Conservation (phyloP, 2,888 invertebrate species). For the Mantis religiosa region DNA sequence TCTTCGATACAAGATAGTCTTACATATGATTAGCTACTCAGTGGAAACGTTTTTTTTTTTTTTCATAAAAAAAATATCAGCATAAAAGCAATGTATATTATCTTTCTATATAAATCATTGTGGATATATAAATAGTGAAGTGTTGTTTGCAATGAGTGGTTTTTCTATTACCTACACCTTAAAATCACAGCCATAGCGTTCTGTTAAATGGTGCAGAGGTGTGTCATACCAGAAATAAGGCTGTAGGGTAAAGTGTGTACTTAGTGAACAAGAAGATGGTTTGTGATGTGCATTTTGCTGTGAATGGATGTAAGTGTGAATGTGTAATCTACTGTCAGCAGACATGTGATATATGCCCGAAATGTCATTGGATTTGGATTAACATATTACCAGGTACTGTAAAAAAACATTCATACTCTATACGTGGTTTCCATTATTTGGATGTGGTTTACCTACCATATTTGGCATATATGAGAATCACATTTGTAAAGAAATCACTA, state of each 20-base stretch:
- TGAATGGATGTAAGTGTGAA: not conserved
- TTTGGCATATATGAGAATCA: not conserved
- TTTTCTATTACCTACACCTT: not conserved
- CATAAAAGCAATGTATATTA: constrained; percentile 1
- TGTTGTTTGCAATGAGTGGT: constrained; percentile 1
- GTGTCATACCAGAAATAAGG: not conserved
- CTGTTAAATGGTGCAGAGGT: not conserved
- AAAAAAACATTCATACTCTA: constrained; percentile 11
- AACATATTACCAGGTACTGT: constrained; percentile 20
- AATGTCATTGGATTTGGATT: constrained; percentile 21
- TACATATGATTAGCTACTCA: constrained; percentile 1
- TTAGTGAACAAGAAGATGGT: constrained; percentile 11
- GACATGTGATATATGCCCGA: constrained; percentile 13
- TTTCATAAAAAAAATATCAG: constrained; percentile 10
- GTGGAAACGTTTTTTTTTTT: constrained; percentile 3
- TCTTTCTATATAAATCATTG: constrained; percentile 16
- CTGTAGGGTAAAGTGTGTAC: constrained; percentile 5
- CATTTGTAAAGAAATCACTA: constrained; percentile 12
- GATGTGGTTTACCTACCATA: not conserved
- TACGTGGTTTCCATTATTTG: not conserved
- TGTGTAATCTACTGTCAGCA: constrained; percentile 1
- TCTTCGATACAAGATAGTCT: not conserved
- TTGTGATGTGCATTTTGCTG: not conserved
- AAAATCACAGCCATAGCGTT: not conserved
- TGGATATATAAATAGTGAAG: constrained; percentile 13